Evolutionary conservation across 1,140 invertebrate species (phyloP).

Genomic region (Vollenhovia emeryi): DNA sequence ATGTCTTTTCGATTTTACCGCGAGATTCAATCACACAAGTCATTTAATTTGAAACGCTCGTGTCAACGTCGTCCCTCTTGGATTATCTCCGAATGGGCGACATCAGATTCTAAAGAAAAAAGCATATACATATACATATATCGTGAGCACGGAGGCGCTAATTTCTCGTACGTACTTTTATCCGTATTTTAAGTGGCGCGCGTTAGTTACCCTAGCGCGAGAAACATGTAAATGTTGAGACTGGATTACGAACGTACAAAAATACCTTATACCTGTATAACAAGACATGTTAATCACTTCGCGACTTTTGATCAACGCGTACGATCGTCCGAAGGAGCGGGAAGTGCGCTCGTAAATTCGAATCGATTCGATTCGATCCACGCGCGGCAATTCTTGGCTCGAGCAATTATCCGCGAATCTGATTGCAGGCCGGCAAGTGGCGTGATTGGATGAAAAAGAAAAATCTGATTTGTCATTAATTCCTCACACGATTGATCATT

Average conservation of each 20-base stretch:
- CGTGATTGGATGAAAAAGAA: slow-evolving; percentile 41
- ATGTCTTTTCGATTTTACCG: slow-evolving; percentile 13
- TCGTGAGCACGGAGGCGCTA: slow-evolving; percentile 51
- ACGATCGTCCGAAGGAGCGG: slow-evolving; percentile 8
- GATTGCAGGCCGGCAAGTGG: slow-evolving; percentile 36
- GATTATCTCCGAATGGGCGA: background rate
- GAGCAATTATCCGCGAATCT: slow-evolving; percentile 20
- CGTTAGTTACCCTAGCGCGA: slow-evolving; percentile 49
- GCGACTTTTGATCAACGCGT: slow-evolving; percentile 39
- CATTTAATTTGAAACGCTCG: background rate
- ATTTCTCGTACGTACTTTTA: slow-evolving; percentile 55
- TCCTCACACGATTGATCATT: slow-evolving; percentile 51
- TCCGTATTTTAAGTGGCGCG: slow-evolving; percentile 53
- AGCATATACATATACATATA: background rate
- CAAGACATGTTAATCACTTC: slow-evolving; percentile 56
- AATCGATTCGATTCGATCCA: slow-evolving; percentile 6
- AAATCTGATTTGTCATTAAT: slow-evolving; percentile 56
- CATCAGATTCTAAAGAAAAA: background rate
- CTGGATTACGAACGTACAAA: slow-evolving; percentile 79
- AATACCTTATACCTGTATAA: slow-evolving; percentile 71
- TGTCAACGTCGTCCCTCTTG: background rate
- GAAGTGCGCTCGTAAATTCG: background rate
- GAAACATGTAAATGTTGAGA: slow-evolving; percentile 72
- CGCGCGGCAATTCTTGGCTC: background rate
- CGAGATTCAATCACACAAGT: background rate